Evolutionary conservation across 1,140 invertebrate species (phyloP), one percentile per base, ranked within the genome.

Genomic region (Zaprionus ornatus): DNA sequence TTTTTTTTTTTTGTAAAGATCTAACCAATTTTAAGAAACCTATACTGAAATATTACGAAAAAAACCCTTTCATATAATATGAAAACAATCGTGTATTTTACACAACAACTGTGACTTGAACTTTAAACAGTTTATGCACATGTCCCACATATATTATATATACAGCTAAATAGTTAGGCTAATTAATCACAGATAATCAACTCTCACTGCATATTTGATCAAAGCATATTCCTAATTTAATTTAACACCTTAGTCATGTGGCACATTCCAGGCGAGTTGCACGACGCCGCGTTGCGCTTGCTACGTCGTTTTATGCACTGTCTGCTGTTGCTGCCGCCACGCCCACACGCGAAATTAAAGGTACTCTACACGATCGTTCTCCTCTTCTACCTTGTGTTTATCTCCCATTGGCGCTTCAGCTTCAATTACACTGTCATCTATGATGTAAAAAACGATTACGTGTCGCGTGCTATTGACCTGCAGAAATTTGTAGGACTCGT

Each of bases 291-390:
- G 13, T 23, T 84, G 54, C 50, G 60, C n/a, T 35, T 45, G 7
- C 56, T 88, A 17, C 67, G 45, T 7, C 66, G 74, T 3, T 6
- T 76, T 3, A 84, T 81, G 85, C 77, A 68, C 12, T 78, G 37
- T 10, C 2, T 79, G 27, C 23, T 67, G 19, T 35, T 87, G 12
- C 13, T 79, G 13, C 84, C 84, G 10, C 50, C 69, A 10, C 15
- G 35, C 0, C 37, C 48, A 2, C 17, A 45, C 0, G 0, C 54
- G 7, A 1, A 13, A 9, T 9, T 54, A 9, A 87, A 68, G 40
- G 7, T 80, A 7, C 3, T 80, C 4, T 75, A 79, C 15, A 61
- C 32, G n/a, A 0, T 77, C 1, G 10, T 23, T 0, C 17, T 79
- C 0, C 0, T 59, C 0, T 7, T 37, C 0, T 45, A 63, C 19